A percentile compares a stretch with the other conserved stretches of the same genome.
These are phyloP conservation scores for Sander vitreus DNA, from an alignment of 2,113 vertebrate species.

Conservation along the genomic window DNA sequence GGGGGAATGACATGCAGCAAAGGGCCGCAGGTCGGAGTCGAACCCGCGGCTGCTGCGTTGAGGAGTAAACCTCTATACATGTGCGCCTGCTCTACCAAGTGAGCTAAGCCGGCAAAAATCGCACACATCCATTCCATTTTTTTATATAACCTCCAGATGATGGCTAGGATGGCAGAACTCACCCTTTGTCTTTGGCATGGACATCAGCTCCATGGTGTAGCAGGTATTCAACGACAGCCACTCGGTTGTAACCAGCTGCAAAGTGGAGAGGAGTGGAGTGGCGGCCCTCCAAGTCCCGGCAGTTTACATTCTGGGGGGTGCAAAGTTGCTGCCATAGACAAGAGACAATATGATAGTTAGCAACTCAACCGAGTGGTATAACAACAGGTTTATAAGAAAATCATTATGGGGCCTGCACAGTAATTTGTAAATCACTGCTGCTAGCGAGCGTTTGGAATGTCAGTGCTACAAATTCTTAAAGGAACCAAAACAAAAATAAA, in stretches of 20 bases:
- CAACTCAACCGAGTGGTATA: background rate
- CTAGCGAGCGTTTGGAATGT: background rate
- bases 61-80: too few relatives aligned
- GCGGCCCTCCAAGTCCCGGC: slow-evolving; percentile 95
- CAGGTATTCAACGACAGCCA: slow-evolving; percentile 96
- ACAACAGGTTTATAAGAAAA: background rate
- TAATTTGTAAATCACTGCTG: background rate
- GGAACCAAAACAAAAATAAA: background rate
- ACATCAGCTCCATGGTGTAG: slow-evolving; percentile 97
- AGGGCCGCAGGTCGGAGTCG: too few relatives aligned
- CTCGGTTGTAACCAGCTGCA: slow-evolving; percentile 96
- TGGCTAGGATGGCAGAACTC: background rate
- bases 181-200: slow-evolving; percentile 99
- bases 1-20: too few relatives aligned
- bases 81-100: too few relatives aligned
- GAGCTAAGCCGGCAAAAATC: too few relatives aligned
- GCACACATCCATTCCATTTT: background rate
- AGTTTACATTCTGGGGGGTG: slow-evolving; percentile 98
- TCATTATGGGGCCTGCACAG: background rate
- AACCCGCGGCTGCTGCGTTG: too few relatives aligned
- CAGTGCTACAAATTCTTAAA: background rate
- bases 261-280: slow-evolving; percentile 98
- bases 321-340: slow-evolving; percentile 92
- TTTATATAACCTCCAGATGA: background rate
- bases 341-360: slow-evolving; percentile 7